Evolutionary conservation across 1,140 invertebrate genomes (phyloP), one percentile per base, ranked within the genome.

Genomic region (Cecropterus lyciades): DNA sequence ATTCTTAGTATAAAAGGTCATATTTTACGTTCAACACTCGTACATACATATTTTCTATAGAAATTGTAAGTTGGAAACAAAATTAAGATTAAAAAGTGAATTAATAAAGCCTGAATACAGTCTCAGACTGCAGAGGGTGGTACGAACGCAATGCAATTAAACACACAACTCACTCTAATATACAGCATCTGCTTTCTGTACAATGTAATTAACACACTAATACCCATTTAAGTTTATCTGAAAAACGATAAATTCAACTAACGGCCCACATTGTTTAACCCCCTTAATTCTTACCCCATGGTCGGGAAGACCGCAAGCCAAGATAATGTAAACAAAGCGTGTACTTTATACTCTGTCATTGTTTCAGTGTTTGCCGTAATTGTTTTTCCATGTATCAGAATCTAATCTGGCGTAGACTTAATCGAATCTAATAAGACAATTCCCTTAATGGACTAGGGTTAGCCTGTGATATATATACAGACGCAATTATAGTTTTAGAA

Each of bases 331-430:
- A 81, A 87, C 85, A 90, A 88, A 89, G 84, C 57, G 80, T 79
- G 59, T 84, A 87, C 79, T 90, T 87, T 87, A 89, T 79, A 85
- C 75, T 77, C 72, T 75, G 78, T 85, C 85, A 85, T 90, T 86
- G 86, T 87, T 82, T 83, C 71, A 86, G 75, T 83, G 86, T 85
- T 84, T 82, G 82, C 77, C 73, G 75, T 89, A 89, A 91, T 91
- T 91, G 87, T 91, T 91, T 91, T 91, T 91, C 87, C 86, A 80
- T 91, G 87, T 90, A 83, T 80, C 79, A 69, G 84, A 78, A 79
- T 80, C 79, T 90, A 82, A 89, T 89, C 84, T 79, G 66, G 65
- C 67, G 56, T 64, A 66, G 69, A 63, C 74, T 83, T 87, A 87
- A 91, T 89, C 86, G 77, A 88, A 89, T 88, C 80, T 85, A 74